phyloP scores from a whole-genome alignment of 1,140 invertebrate species.

The Drosophila pectinifera region DNA sequence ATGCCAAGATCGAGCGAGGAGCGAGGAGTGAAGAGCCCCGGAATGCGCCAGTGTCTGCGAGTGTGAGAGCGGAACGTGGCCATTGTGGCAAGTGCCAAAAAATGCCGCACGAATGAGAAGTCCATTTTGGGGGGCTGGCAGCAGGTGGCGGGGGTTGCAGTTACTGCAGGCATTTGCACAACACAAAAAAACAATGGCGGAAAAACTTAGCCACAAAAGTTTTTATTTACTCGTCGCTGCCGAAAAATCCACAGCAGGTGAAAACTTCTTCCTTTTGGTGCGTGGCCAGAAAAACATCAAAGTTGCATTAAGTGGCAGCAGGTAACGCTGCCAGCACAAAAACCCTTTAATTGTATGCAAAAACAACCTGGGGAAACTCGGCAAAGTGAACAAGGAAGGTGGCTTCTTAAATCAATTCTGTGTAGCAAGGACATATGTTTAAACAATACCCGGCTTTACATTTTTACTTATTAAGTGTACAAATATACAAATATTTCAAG shows the following conservation, averaged over 20 bases:
- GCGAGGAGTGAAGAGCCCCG: constrained; percentile 27
- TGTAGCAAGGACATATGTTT: no score
- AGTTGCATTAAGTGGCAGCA: constrained; percentile 72
- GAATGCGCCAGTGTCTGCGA: constrained; percentile 35
- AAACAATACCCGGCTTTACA: background rate
- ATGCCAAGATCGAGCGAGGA: constrained; percentile 41
- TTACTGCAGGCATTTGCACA: constrained; percentile 23
- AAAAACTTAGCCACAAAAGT: constrained; percentile 65
- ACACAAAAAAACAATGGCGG: constrained; percentile 13
- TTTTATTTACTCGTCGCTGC: constrained; percentile 42
- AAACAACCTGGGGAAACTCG: constrained; percentile 9
- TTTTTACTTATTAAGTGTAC: background rate
- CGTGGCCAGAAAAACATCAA: constrained; percentile 69
- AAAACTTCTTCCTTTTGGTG: constrained; percentile 33
- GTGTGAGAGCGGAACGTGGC: constrained; percentile 69
- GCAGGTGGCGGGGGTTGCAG: background rate
- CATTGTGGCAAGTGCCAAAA: constrained; percentile 76
- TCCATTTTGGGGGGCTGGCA: constrained; percentile 27
- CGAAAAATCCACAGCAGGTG: constrained; percentile 61
- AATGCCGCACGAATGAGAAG: constrained; percentile 56
- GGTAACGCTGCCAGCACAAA: constrained; percentile 13
- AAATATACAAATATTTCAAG: no score
- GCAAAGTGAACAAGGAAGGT: constrained; percentile 4
- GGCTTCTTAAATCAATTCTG: constrained; percentile 6
- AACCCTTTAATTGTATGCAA: constrained; percentile 63